Evolutionary conservation across 1,140 invertebrate genomes (phyloP).

Genomic region (Eriocheir sinensis): DNA sequence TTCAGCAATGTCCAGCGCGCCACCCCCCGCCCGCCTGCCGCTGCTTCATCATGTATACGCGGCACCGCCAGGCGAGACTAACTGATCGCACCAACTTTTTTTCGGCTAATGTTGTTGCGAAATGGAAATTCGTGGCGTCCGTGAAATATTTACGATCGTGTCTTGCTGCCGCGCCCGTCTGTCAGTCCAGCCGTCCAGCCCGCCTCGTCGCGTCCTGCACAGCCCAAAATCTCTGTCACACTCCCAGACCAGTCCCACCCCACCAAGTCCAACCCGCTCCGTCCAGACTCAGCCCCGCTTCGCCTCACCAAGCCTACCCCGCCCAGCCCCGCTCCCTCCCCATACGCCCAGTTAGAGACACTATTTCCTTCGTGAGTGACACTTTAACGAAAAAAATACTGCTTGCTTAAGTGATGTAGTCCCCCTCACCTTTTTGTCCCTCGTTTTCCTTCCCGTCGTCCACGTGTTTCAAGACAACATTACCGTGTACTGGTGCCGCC

Average conservation of each 20-base stretch:
- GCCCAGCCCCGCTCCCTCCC: neutral
- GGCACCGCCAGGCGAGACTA: neutral
- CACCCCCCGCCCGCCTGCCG: neutral
- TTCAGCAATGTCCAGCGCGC: neutral
- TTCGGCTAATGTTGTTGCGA: slow-evolving; percentile 24
- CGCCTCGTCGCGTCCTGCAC: too few species aligned
- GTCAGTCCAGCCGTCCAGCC: too few species aligned
- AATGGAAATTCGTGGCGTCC: slow-evolving; percentile 31
- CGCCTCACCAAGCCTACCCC: neutral
- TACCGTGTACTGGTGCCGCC: neutral
- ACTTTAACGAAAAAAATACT: neutral
- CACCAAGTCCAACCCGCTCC: too few species aligned
- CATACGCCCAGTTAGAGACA: neutral
- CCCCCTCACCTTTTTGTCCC: neutral
- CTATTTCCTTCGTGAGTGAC: neutral
- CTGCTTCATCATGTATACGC: neutral
- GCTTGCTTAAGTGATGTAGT: neutral
- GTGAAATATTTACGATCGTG: neutral
- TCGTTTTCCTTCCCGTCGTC: neutral
- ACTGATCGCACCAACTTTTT: slow-evolving; percentile 29
- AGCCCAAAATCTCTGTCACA: too few species aligned
- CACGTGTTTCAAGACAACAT: neutral
- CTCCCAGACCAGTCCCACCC: too few species aligned
- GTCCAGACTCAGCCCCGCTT: too few species aligned
- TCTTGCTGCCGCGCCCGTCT: too few species aligned